Conservation (phyloP, 2,797 vertebrate genomes). For the Antrozous pallidus region DNA sequence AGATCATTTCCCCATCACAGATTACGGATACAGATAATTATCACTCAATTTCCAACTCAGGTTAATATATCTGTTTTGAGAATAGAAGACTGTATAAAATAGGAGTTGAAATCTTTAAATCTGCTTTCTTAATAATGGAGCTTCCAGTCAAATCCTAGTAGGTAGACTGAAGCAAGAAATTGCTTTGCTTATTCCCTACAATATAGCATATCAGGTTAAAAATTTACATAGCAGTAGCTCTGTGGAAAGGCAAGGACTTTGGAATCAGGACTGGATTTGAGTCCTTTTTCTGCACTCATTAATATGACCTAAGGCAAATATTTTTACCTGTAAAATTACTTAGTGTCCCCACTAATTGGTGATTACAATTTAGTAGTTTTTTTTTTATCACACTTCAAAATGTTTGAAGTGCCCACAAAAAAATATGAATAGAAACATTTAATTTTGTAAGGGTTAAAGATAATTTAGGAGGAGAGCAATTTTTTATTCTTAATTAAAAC, state of each 20-base stretch:
- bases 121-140: not conserved
- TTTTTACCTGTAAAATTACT: slow-evolving; percentile 16
- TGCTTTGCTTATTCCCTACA: not conserved
- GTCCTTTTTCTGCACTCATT: slow-evolving; percentile 5
- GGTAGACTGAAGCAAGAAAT: slow-evolving; percentile 4
- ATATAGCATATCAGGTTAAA: not conserved
- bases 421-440: slow-evolving; percentile 29
- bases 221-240: not conserved
- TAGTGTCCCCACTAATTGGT: slow-evolving; percentile 5
- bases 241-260: slow-evolving; percentile 20
- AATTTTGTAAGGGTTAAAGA: slow-evolving; percentile 24
- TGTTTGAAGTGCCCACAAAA: not conserved
- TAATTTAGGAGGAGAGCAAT: not conserved
- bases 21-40: not conserved
- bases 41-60: not conserved
- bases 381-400: slow-evolving; percentile 40
- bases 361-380: slow-evolving; percentile 16
- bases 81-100: not conserved
- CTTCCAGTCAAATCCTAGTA: not conserved
- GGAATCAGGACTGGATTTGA: not conserved
- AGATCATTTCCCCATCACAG: not conserved
- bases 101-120: slow-evolving; percentile 18
- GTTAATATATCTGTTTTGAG: not conserved
- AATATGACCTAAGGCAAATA: not conserved
- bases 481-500: slow-evolving; percentile 17